Percentiles rank a stretch among this genome's conserved stretches.
Evolutionary conservation across 2,797 vertebrate genomes (phyloP).

Genomic region (Poecilia picta): DNA sequence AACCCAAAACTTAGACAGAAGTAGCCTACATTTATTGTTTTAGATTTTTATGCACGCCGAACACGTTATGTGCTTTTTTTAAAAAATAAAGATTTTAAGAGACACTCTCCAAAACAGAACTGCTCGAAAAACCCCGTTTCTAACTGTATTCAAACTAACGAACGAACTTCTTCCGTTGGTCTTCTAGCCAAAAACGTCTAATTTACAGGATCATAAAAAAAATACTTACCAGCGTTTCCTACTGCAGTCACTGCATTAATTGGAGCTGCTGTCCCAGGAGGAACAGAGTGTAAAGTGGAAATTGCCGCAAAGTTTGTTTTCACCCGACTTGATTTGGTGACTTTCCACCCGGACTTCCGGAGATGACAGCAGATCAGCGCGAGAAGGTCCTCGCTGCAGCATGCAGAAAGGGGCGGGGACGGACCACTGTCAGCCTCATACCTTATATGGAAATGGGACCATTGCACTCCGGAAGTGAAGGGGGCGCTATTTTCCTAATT

Average conservation of each 20-base stretch:
- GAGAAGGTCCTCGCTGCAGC: no score
- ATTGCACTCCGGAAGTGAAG: no score
- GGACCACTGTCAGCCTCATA: no score
- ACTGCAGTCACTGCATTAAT: not conserved
- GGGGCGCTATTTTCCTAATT: no score
- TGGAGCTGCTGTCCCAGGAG: not conserved
- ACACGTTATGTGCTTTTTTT: not conserved
- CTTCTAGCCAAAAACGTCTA: not conserved
- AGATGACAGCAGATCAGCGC: not conserved
- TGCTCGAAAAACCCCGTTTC: not conserved
- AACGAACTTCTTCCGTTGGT: not conserved
- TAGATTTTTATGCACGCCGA: not conserved
- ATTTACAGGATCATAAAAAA: not conserved
- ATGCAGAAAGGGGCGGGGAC: no score
- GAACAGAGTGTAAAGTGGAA: not conserved
- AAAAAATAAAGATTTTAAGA: not conserved
- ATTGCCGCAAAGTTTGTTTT: not conserved
- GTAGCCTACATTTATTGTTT: no score
- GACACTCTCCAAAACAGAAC: not conserved
- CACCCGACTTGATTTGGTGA: not conserved
- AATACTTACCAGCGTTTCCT: not conserved
- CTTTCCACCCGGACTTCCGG: conserved; percentile 7
- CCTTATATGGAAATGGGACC: conserved; percentile 12
- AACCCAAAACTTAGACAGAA: no score
- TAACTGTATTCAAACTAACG: not conserved